Conservation (phyloP, 37 sponge, comb jelly and placozoan species). For the Ianthella basta region DNA sequence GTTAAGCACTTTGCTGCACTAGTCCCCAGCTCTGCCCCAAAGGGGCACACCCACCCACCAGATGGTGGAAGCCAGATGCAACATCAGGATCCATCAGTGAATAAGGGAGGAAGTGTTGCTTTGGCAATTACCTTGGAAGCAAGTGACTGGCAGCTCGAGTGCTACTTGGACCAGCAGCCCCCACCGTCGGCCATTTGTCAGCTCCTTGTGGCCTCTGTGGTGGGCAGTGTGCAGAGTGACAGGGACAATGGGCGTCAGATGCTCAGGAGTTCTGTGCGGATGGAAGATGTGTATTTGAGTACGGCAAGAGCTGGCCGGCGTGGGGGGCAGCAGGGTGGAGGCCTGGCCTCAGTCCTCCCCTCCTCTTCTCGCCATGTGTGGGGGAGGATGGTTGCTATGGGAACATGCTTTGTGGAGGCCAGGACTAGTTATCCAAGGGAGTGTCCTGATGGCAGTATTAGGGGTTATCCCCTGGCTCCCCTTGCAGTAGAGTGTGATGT, state of each 20-base stretch:
- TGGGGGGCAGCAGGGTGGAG: slow-evolving; percentile 1
- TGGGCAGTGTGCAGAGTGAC: background rate
- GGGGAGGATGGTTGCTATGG: slow-evolving; percentile 69
- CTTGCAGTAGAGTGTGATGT: slow-evolving; percentile 19
- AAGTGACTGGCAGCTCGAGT: slow-evolving; percentile 55
- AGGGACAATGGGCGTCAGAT: background rate
- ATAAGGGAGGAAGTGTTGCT: slow-evolving; percentile 8
- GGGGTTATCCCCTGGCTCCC: background rate
- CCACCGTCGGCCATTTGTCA: background rate
- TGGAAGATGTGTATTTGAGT: slow-evolving; percentile 63
- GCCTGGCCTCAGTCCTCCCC: slow-evolving; percentile 57
- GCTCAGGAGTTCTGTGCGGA: slow-evolving; percentile 46
- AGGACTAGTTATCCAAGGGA: background rate
- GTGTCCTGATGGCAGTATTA: background rate
- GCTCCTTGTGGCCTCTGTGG: background rate
- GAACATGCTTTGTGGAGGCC: slow-evolving; percentile 18
- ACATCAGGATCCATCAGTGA: too few species aligned
- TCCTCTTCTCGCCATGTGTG: slow-evolving; percentile 68
- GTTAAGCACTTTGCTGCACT: background rate
- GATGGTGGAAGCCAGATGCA: too few species aligned
- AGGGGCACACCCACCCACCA: too few species aligned
- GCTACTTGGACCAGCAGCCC: background rate
- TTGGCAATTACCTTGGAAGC: slow-evolving; percentile 66
- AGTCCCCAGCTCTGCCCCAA: too few species aligned
- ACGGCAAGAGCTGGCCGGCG: slow-evolving; percentile 44